Evolutionary conservation across 2,113 vertebrate species (phyloP).

Genomic region (Cygnus atratus): DNA sequence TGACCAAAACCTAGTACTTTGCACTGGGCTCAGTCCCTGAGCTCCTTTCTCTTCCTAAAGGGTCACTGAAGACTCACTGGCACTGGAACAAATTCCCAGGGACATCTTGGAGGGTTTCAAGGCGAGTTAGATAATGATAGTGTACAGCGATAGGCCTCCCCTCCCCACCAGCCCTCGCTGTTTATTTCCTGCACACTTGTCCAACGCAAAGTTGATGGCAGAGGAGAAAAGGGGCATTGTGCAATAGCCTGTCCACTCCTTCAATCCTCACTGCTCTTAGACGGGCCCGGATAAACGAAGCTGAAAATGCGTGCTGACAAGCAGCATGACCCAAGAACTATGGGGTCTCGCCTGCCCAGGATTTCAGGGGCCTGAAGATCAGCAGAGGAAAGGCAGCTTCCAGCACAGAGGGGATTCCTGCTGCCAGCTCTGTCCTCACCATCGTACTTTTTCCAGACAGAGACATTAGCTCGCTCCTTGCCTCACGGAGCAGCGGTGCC

Average conservation of each 20-base stretch:
- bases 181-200: neutral
- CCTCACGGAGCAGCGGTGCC: rapidly evolving
- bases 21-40: neutral
- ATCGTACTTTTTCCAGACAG: neutral
- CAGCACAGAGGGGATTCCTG: neutral
- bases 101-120: neutral
- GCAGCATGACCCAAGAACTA: neutral
- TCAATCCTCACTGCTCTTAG: neutral
- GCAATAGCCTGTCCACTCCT: neutral
- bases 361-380: neutral
- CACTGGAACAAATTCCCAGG: neutral
- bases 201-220: neutral
- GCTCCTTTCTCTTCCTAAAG: neutral
- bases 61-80: neutral
- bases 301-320: neutral
- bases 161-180: neutral
- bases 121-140: neutral
- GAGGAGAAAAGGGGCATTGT: neutral
- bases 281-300: neutral
- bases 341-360: neutral
- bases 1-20: neutral
- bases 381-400: neutral
- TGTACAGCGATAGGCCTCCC: neutral
- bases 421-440: neutral
- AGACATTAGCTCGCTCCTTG: rapidly evolving